A percentile compares a stretch with the other conserved stretches of the same genome.
phyloP scores from a whole-genome alignment of 2,113 vertebrate genomes.

The Tiliqua scincoides region DNA sequence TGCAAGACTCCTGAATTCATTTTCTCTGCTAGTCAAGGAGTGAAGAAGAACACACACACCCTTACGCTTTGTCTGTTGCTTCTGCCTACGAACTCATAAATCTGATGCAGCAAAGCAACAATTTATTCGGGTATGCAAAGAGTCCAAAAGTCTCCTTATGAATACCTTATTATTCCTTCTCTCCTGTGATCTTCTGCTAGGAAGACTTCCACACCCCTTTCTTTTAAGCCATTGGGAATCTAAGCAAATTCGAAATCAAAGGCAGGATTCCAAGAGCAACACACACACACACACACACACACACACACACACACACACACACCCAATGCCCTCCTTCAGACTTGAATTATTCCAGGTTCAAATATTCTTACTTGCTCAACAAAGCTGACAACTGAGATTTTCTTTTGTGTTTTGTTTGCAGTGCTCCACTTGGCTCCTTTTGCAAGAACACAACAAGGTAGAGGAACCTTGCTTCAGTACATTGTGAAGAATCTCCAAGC shows the following conservation, averaged over 20 bases:
- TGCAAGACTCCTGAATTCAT: conserved; percentile 51
- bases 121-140: conserved; percentile 46
- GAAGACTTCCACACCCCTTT: conserved; percentile 68
- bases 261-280: conserved; percentile 37
- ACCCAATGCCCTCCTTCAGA: conserved; percentile 11
- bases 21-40: conserved; percentile 54
- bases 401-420: conserved; percentile 1
- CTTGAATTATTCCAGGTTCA: conserved; percentile 47
- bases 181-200: conserved; percentile 46
- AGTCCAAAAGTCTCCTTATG: conserved; percentile 45
- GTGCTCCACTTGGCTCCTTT: conserved; percentile 55
- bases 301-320: too few relatives aligned
- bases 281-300: too few relatives aligned
- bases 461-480: conserved; percentile 74
- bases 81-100: conserved; percentile 76
- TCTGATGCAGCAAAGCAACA: conserved; percentile 69
- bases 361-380: conserved; percentile 37
- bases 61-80: conserved; percentile 70
- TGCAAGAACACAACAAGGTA: conserved; percentile 55
- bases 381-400: neutral
- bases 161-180: conserved; percentile 61
- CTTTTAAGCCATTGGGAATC: conserved; percentile 58
- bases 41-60: neutral
- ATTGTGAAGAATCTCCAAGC: conserved; percentile 77
- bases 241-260: conserved; percentile 55